A percentile compares a stretch with the other conserved stretches of the same genome.
Evolutionary conservation across 2,888 invertebrate species (phyloP).

Genomic region (Leptopilina drosophilae): DNA sequence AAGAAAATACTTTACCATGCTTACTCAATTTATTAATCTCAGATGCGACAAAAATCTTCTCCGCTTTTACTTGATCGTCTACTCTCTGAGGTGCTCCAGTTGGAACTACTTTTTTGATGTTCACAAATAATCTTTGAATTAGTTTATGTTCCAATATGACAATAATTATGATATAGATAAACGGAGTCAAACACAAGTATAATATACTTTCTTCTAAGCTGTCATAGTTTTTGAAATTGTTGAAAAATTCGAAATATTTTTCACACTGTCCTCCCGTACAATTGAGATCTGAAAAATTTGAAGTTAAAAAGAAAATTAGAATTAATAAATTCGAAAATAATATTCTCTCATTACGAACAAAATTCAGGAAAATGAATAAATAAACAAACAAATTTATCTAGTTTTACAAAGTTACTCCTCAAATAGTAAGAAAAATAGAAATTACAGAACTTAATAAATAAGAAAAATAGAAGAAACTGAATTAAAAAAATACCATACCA

Average conservation of each 20-base stretch:
- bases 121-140: slow-evolving; percentile 61
- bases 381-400: too few species aligned
- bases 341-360: too few species aligned
- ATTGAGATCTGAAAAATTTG: slow-evolving; percentile 57
- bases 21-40: slow-evolving; percentile 63
- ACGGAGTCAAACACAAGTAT: slow-evolving; percentile 62
- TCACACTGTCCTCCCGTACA: slow-evolving; percentile 68
- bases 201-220: slow-evolving; percentile 63
- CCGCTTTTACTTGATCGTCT: slow-evolving; percentile 71
- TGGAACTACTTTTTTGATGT: slow-evolving; percentile 42
- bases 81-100: slow-evolving; percentile 59
- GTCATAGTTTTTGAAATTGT: slow-evolving; percentile 55
- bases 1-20: slow-evolving; percentile 51
- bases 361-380: too few species aligned
- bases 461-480: too few species aligned
- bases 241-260: slow-evolving; percentile 65
- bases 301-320: background rate
- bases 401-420: too few species aligned
- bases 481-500: background rate
- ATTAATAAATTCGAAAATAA: too few species aligned
- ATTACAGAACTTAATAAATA: too few species aligned
- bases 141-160: slow-evolving; percentile 83
- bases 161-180: slow-evolving; percentile 80
- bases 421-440: too few species aligned
- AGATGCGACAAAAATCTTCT: slow-evolving; percentile 64